Evolutionary conservation across 2,888 invertebrate species (phyloP), one percentile per base, ranked within the genome.

Genomic region (Tachystola acroxantha): DNA sequence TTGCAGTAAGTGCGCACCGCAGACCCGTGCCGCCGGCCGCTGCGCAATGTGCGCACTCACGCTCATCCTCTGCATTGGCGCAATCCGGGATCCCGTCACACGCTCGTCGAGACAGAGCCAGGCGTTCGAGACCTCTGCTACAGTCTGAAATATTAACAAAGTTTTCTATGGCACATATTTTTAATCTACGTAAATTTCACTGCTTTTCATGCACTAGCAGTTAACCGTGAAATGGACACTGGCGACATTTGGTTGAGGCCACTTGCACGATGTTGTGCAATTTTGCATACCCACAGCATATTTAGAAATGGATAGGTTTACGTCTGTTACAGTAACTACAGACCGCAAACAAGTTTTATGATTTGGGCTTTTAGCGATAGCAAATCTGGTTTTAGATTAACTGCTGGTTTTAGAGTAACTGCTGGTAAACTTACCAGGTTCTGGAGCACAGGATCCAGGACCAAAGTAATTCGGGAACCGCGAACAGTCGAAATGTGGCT

Each of bases 81-180:
- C 96, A 96, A 73, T 96, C 96, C 9, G 94, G 91, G 20, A 93
- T 88, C 10, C 96, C 96, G 69, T 96, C 96, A 63, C 96, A 96
- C 22, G 96, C 88, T 32, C 95, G 88, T 1, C 93, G 90, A 0
- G 93, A 93, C 42, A 94, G 77, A 0, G 94, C 95, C 49, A 91
- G 89, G 16, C 90, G 88, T 53, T 94, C 93, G 36, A 96, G 86
- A 34, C 92, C 91, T 32, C 90, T 89, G 1, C 91, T 91, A 61
- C 96, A 96, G 42, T 92, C 94, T 93, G 63, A 16, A 10, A 33
- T 27, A 25, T 26, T 24, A 9, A 24, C 14, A 34, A 27, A 7
- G 25, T 13, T 27, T 24, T 24, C n/a, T n/a, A n/a, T n/a, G n/a
- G n/a, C n/a, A n/a, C n/a, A n/a, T n/a, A n/a, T n/a, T n/a, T n/a